A percentile compares a stretch with the other conserved stretches of the same genome.
phyloP scores from a whole-genome alignment of 1,140 invertebrate species.

The Panagrolaimus sp. region DNA sequence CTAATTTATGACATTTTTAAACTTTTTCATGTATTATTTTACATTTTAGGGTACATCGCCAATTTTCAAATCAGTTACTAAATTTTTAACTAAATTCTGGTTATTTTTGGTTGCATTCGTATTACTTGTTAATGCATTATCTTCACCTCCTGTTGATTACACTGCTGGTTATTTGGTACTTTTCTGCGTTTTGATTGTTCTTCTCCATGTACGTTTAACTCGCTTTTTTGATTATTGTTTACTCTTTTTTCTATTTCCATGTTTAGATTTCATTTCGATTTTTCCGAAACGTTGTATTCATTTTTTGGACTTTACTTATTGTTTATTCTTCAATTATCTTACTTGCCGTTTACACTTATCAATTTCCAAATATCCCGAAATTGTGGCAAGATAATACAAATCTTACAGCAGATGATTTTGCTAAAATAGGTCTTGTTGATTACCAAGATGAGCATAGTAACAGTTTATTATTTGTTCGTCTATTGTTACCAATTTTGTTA shows the following conservation, averaged over 20 bases:
- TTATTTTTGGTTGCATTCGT: slow-evolving; percentile 51
- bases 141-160: slow-evolving; percentile 36
- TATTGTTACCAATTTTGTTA: slow-evolving; percentile 49
- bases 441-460: slow-evolving; percentile 32
- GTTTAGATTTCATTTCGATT: slow-evolving; percentile 76
- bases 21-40: no score
- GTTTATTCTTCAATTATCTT: slow-evolving; percentile 91
- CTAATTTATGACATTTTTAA: background rate
- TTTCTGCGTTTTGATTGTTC: slow-evolving; percentile 40
- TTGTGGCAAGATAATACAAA: slow-evolving; percentile 72
- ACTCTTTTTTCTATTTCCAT: background rate
- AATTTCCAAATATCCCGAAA: slow-evolving; percentile 80
- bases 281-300: slow-evolving; percentile 86
- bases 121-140: slow-evolving; percentile 41
- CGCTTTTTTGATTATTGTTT: background rate
- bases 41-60: slow-evolving; percentile 26
- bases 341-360: slow-evolving; percentile 93
- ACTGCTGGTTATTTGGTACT: slow-evolving; percentile 49
- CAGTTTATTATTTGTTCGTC: slow-evolving; percentile 43
- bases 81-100: slow-evolving; percentile 39
- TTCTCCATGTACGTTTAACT: slow-evolving; percentile 41
- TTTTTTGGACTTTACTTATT: slow-evolving; percentile 91
- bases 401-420: slow-evolving; percentile 34
- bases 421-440: slow-evolving; percentile 49
- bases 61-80: slow-evolving; percentile 28